These are phyloP conservation scores for Sphaerodactylus townsendi DNA, from an alignment of 2,113 vertebrate species.

Conservation along the genomic window DNA sequence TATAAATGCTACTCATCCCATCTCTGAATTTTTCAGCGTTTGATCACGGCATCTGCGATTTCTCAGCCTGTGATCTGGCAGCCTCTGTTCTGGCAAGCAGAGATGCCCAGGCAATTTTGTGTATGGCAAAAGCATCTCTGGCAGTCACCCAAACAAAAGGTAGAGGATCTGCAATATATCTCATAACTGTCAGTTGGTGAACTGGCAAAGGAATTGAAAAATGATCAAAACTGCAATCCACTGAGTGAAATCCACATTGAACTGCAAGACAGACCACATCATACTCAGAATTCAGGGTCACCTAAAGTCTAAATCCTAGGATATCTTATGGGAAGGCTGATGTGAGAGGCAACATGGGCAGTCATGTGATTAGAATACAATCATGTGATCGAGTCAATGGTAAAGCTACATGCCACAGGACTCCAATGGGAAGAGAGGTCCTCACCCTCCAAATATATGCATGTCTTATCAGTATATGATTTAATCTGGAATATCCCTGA, in stretches of 20 bases:
- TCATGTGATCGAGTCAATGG: neutral
- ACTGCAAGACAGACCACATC: neutral
- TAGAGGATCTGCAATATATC: neutral
- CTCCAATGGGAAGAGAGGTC: too few species aligned
- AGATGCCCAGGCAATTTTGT: neutral
- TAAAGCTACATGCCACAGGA: neutral
- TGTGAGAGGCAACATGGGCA: neutral
- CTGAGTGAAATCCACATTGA: neutral
- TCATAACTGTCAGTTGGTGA: neutral
- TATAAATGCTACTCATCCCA: neutral
- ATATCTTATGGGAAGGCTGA: neutral
- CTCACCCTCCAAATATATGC: neutral
- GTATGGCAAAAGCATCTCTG: neutral
- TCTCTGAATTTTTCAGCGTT: neutral
- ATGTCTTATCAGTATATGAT: neutral
- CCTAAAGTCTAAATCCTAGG: neutral
- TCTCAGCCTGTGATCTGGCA: neutral
- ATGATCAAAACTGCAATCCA: neutral
- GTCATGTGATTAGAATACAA: neutral
- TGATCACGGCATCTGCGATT: neutral
- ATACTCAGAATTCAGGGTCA: neutral
- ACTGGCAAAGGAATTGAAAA: neutral
- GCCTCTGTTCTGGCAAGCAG: neutral
- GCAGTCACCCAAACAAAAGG: neutral
- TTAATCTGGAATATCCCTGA: neutral